Percentiles rank a stretch among this genome's conserved stretches.
phyloP scores from a whole-genome alignment of 2,888 invertebrate genomes.

The Candidula unifasciata region DNA sequence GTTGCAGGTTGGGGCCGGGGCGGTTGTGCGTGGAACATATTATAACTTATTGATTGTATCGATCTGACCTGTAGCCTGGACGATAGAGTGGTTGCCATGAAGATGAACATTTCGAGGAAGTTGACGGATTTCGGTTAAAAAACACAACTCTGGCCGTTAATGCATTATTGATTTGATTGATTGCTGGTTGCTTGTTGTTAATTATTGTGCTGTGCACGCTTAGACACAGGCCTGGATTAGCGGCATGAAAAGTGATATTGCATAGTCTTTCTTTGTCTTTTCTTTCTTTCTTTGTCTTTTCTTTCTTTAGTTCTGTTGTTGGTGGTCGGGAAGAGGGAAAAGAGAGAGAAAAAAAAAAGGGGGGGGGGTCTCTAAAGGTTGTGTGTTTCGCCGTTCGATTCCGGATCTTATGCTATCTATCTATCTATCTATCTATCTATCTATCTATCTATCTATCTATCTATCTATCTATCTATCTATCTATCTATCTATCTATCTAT shows the following conservation, averaged over 20 bases:
- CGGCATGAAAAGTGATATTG: too few species aligned
- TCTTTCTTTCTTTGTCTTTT: too few species aligned
- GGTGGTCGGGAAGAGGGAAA: neutral
- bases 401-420: constrained; percentile 7
- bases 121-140: neutral
- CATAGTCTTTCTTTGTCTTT: too few species aligned
- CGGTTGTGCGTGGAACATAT: neutral
- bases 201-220: too few species aligned
- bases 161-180: constrained; percentile 7
- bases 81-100: neutral
- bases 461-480: constrained; percentile 7
- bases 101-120: neutral
- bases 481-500: constrained; percentile 6
- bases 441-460: constrained; percentile 8
- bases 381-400: neutral
- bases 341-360: neutral
- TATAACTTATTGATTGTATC: neutral
- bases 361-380: neutral
- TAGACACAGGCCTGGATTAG: too few species aligned
- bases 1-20: too few species aligned
- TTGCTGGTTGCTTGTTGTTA: neutral
- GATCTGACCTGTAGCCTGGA: neutral
- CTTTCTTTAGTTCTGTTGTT: neutral
- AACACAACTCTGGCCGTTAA: neutral
- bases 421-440: constrained; percentile 8